Conservation (phyloP, 2,113 vertebrate species). For the Psophia crepitans region DNA sequence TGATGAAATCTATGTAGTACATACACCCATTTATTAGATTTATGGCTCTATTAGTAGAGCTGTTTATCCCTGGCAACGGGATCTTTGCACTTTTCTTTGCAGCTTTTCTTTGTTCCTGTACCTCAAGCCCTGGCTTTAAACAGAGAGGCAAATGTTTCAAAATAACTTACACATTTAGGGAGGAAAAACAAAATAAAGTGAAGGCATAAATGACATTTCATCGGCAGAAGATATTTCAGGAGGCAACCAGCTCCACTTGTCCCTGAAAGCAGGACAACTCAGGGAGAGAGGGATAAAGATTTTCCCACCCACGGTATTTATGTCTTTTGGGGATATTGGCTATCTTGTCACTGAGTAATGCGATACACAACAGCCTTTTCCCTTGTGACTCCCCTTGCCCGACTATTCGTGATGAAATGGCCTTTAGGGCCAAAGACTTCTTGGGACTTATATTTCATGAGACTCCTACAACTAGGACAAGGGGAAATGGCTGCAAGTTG, state of each 20-base stretch:
- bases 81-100: not conserved
- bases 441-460: not conserved
- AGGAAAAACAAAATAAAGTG: not conserved
- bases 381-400: not conserved
- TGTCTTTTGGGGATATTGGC: not conserved
- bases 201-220: not conserved
- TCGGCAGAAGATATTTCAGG: not conserved
- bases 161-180: not conserved
- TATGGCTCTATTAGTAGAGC: not conserved
- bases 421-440: not conserved
- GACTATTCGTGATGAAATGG: not conserved
- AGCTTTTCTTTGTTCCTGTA: not conserved
- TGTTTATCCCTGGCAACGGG: not conserved
- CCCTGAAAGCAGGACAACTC: not conserved
- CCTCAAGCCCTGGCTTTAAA: not conserved
- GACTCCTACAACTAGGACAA: not conserved
- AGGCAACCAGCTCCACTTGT: not conserved
- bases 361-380: not conserved
- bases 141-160: not conserved
- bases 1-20: not conserved
- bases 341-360: not conserved
- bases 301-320: not conserved
- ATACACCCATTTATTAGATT: constrained; percentile 4
- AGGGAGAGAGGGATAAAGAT: not conserved
- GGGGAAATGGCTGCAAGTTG: too few relatives aligned